Evolutionary conservation across 2,113 vertebrate species (phyloP).

Genomic region (Ariopsis seemanni): DNA sequence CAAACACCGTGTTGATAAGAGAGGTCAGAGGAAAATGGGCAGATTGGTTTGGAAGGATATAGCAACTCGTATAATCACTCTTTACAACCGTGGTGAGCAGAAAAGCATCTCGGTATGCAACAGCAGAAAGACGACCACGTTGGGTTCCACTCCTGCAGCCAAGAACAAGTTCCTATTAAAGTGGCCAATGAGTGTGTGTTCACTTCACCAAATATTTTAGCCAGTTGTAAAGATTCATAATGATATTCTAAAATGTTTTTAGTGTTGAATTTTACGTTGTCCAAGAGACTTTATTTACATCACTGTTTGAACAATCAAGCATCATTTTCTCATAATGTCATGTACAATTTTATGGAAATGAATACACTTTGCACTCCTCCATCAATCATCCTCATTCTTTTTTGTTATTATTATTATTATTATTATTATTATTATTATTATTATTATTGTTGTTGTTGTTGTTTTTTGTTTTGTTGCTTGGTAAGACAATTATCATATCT

Average conservation of each 20-base stretch:
- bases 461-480: background rate
- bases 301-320: constrained; percentile 20
- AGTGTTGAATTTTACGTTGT: constrained; percentile 2
- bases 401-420: constrained; percentile 9
- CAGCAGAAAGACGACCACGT: no score
- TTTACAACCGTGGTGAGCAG: no score
- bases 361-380: constrained; percentile 20
- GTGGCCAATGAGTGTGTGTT: no score
- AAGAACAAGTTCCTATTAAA: no score
- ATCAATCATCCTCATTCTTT: background rate
- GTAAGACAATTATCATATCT: constrained; percentile 33
- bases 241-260: background rate
- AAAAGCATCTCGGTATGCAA: no score
- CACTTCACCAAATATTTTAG: constrained; percentile 1
- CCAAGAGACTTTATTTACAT: background rate
- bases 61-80: no score
- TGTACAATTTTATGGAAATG: background rate
- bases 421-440: background rate
- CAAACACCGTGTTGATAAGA: no score
- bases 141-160: no score
- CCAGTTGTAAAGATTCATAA: background rate
- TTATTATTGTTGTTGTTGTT: background rate
- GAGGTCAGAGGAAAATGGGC: no score
- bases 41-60: no score
- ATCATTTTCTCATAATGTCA: background rate